Conservation (phyloP, 2,113 vertebrate genomes). For the Notarius lentiginosus region DNA sequence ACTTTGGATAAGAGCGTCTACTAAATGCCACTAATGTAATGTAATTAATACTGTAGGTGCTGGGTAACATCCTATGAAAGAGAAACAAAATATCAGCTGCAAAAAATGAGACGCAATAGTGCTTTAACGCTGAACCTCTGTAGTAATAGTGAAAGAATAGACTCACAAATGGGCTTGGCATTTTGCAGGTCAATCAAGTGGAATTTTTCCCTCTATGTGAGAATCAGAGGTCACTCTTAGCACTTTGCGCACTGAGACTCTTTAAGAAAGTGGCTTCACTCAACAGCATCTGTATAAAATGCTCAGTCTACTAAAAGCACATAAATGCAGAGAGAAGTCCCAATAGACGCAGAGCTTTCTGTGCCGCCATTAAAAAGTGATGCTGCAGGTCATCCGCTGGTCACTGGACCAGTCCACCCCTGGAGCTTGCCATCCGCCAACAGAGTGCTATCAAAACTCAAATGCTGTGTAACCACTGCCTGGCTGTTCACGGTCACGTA, state of each 20-base stretch:
- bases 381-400: constrained; percentile 22
- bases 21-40: no score
- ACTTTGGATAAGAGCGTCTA: no score
- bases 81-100: not conserved
- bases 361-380: constrained; percentile 50
- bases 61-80: not conserved
- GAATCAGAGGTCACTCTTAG: constrained; percentile 30
- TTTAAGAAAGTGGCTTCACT: constrained; percentile 34
- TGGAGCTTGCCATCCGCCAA: constrained; percentile 13
- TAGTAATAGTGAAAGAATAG: not conserved
- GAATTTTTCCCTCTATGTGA: constrained; percentile 26
- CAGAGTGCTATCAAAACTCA: constrained; percentile 19
- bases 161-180: not conserved
- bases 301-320: constrained; percentile 26
- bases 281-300: not conserved
- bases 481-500: constrained; percentile 32
- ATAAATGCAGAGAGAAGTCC: constrained; percentile 37
- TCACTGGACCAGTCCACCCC: constrained; percentile 35
- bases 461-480: constrained; percentile 26
- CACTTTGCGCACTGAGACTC: constrained; percentile 22
- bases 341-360: constrained; percentile 41
- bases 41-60: not conserved
- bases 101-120: not conserved
- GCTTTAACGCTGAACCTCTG: not conserved
- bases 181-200: constrained; percentile 15